These are phyloP conservation scores for Anabas testudineus DNA, from an alignment of 2,797 vertebrate species.

Conservation along the genomic window DNA sequence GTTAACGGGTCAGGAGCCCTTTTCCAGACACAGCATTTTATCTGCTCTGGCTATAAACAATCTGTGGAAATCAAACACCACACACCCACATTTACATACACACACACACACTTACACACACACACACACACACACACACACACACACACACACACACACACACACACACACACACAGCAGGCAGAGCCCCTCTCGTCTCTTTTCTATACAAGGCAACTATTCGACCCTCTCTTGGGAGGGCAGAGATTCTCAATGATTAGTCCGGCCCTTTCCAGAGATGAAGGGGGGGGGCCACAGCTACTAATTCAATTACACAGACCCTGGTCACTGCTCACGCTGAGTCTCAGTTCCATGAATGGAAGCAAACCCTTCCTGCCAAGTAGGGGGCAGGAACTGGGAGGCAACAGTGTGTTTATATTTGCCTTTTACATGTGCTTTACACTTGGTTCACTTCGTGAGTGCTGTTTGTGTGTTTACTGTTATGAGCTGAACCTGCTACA, in stretches of 20 bases:
- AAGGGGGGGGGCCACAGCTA: slow-evolving; percentile 10
- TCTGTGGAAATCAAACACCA: slow-evolving; percentile 74
- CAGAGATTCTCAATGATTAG: slow-evolving; percentile 72
- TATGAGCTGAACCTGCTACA: slow-evolving; percentile 26
- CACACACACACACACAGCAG: slow-evolving; percentile 29
- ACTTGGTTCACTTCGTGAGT: slow-evolving; percentile 9
- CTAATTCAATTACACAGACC: slow-evolving; percentile 74
- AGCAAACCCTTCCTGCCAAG: slow-evolving; percentile 43
- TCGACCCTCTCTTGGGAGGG: slow-evolving; percentile 64
- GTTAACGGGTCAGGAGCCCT: slow-evolving; percentile 66
- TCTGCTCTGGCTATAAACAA: slow-evolving; percentile 59
- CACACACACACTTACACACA: slow-evolving; percentile 17
- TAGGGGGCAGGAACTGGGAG: neutral
- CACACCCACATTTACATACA: slow-evolving; percentile 40
- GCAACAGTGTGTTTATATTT: slow-evolving; percentile 62
- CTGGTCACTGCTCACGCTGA: slow-evolving; percentile 11
- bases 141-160: slow-evolving; percentile 25
- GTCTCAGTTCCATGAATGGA: slow-evolving; percentile 69
- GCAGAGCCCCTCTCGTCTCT: slow-evolving; percentile 39
- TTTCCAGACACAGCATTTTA: slow-evolving; percentile 67
- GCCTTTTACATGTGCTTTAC: slow-evolving; percentile 55
- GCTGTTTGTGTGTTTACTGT: no score
- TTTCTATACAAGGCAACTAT: slow-evolving; percentile 80
- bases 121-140: slow-evolving; percentile 21
- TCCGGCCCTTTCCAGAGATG: slow-evolving; percentile 52